A percentile compares a stretch with the other conserved stretches of the same genome.
Evolutionary conservation across 2,888 invertebrate species (phyloP).

Genomic region (Parnassius glacialis): DNA sequence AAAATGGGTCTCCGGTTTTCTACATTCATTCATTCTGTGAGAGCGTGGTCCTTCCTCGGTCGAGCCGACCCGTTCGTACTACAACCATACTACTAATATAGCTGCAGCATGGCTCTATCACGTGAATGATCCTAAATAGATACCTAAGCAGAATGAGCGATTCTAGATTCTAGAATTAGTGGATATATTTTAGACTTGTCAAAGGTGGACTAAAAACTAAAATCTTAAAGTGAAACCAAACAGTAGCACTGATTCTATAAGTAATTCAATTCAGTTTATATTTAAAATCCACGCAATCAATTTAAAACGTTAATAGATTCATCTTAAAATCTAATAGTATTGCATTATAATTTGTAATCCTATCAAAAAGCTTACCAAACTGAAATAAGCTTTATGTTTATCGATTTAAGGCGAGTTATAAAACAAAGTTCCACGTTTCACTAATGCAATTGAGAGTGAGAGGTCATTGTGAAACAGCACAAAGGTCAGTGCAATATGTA

Average conservation of each 20-base stretch:
- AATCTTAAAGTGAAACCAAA: too few relatives aligned
- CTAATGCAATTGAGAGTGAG: conserved; percentile 43
- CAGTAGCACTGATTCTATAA: conserved; percentile 1
- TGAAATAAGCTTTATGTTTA: conserved; percentile 2
- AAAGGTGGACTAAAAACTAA: too few relatives aligned
- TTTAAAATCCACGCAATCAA: conserved; percentile 5
- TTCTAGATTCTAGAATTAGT: too few relatives aligned
- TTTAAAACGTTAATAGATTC: conserved; percentile 3
- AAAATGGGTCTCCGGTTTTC: too few relatives aligned
- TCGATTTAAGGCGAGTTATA: conserved; percentile 1
- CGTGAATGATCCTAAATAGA: too few relatives aligned
- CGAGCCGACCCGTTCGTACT: too few relatives aligned
- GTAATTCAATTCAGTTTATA: conserved; percentile 11
- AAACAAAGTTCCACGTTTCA: conserved; percentile 25
- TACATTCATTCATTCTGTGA: too few relatives aligned
- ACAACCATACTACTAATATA: too few relatives aligned
- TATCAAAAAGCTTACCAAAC: conserved; percentile 1
- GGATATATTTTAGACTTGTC: too few relatives aligned
- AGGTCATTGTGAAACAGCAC: conserved; percentile 53
- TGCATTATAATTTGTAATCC: conserved; percentile 10
- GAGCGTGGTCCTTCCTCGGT: too few relatives aligned
- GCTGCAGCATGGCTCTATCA: too few relatives aligned
- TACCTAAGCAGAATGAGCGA: too few relatives aligned
- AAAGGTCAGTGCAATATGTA: conserved; percentile 49
- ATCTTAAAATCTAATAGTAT: conserved; percentile 11